These are phyloP conservation scores for Coregonus sp. DNA, from an alignment of 2,797 vertebrate species.

Conservation along the genomic window DNA sequence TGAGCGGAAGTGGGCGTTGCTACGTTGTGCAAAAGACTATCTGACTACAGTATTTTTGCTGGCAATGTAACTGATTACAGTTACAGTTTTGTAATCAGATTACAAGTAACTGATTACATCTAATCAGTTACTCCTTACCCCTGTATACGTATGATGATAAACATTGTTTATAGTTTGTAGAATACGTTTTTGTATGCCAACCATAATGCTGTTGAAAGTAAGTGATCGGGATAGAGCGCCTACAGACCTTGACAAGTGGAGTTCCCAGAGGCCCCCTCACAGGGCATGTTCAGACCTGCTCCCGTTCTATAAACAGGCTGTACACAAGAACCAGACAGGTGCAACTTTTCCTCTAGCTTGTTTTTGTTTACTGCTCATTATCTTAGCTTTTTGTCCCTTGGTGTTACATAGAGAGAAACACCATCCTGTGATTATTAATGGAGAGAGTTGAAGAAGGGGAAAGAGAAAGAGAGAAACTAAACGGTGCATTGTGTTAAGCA, in stretches of 20 bases:
- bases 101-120: background rate
- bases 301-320: slow-evolving; percentile 3
- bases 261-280: slow-evolving; percentile 47
- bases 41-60: too few relatives aligned
- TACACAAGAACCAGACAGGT: slow-evolving; percentile 37
- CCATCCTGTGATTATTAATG: background rate
- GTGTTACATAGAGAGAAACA: slow-evolving; percentile 2
- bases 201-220: background rate
- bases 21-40: too few relatives aligned
- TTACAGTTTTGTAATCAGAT: background rate
- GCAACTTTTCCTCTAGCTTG: slow-evolving; percentile 36
- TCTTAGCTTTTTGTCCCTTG: background rate
- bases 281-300: slow-evolving; percentile 61
- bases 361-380: slow-evolving; percentile 33
- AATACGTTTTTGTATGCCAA: background rate
- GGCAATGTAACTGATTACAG: background rate
- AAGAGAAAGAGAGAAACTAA: background rate
- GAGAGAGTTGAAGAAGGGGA: background rate
- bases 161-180: background rate
- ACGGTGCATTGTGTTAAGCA: slow-evolving; percentile 2
- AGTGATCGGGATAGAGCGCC: background rate
- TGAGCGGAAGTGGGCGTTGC: too few relatives aligned
- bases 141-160: background rate
- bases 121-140: too few relatives aligned
- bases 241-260: background rate